Conservation (phyloP, 2,113 vertebrate genomes). For the Siniperca chuatsi region DNA sequence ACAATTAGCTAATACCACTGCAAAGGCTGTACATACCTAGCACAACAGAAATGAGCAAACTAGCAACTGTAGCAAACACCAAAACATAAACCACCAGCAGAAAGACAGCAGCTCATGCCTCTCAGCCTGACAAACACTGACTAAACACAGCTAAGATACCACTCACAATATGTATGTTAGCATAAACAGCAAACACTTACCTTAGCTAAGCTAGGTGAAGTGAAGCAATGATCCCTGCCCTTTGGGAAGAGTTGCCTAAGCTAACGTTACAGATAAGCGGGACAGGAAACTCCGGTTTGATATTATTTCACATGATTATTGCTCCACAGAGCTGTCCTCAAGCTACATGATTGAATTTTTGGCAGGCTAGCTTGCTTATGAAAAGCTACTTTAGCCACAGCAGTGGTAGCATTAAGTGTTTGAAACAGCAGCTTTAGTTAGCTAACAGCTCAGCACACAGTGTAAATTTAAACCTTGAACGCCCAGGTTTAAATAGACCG, state of each 20-base stretch:
- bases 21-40: background rate
- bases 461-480: no score
- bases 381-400: background rate
- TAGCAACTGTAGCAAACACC: background rate
- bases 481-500: background rate
- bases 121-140: background rate
- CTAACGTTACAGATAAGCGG: background rate
- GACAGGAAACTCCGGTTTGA: background rate
- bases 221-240: no score
- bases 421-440: background rate
- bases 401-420: background rate
- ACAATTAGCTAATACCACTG: background rate
- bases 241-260: background rate
- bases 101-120: background rate
- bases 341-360: background rate
- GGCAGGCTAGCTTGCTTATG: background rate
- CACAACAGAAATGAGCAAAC: background rate
- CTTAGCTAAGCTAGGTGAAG: background rate
- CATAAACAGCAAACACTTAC: background rate
- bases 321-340: background rate
- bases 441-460: background rate
- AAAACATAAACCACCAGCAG: background rate
- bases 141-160: background rate
- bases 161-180: background rate
- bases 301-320: background rate